Evolutionary conservation across 2,797 vertebrate genomes (phyloP).

Genomic region (Natrix natrix): DNA sequence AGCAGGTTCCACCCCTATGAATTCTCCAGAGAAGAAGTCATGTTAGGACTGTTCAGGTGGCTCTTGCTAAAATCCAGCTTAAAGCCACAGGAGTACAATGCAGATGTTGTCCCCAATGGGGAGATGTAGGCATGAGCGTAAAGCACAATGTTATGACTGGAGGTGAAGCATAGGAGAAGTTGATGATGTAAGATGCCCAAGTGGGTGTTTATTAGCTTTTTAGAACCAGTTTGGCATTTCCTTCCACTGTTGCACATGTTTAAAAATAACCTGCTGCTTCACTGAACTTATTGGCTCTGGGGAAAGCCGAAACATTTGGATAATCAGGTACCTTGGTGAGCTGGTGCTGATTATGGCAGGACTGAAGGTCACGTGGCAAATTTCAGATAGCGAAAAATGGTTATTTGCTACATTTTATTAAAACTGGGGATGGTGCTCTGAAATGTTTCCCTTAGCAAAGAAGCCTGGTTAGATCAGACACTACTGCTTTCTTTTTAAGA

Average conservation of each 20-base stretch:
- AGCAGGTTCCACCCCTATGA: background rate
- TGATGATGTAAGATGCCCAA: background rate
- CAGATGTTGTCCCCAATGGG: conserved; percentile 5
- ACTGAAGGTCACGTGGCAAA: background rate
- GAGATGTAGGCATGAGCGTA: background rate
- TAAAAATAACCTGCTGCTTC: conserved; percentile 34
- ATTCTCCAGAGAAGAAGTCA: background rate
- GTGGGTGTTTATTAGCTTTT: background rate
- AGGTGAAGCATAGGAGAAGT: background rate
- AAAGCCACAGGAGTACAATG: accelerated
- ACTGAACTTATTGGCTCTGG: conserved; percentile 30
- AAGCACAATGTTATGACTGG: background rate
- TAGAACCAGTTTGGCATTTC: conserved; percentile 32
- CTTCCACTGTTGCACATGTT: conserved; percentile 16
- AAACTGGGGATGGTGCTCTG: background rate
- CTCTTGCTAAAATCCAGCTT: background rate
- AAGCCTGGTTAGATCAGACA: background rate
- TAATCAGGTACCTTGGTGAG: conserved; percentile 17
- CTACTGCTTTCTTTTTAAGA: background rate
- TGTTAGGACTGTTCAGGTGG: background rate
- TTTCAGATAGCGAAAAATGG: background rate
- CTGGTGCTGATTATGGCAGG: background rate
- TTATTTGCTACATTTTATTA: background rate
- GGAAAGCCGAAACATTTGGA: conserved; percentile 24
- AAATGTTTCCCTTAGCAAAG: background rate